Evolutionary conservation across 2,113 vertebrate species (phyloP).

Genomic region (Aleadryas rufinucha): DNA sequence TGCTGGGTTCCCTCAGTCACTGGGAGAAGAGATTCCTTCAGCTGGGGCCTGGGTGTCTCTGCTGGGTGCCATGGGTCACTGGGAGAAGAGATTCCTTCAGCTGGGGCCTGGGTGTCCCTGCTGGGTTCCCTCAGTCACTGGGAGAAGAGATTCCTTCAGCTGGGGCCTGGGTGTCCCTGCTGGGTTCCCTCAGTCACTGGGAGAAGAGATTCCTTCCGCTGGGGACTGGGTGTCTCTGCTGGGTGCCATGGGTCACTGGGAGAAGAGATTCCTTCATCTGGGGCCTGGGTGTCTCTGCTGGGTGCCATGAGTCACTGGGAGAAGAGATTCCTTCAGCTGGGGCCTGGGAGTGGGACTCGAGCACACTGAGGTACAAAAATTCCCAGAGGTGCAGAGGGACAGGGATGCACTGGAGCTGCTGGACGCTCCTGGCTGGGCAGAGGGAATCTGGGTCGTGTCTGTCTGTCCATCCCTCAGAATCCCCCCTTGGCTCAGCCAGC

Average conservation of each 20-base stretch:
- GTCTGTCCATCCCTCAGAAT: neutral
- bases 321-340: no score
- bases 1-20: accelerated
- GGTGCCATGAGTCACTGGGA: neutral
- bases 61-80: accelerated
- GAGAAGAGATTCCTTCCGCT: no score
- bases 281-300: no score
- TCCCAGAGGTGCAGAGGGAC: neutral
- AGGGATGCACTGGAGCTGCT: neutral
- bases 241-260: accelerated
- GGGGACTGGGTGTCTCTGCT: neutral
- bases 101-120: neutral
- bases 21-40: no score
- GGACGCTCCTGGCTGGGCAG: neutral
- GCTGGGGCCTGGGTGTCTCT: neutral
- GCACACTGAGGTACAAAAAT: neutral
- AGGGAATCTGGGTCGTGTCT: neutral
- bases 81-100: no score
- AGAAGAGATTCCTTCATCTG: no score
- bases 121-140: accelerated
- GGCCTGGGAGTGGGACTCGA: neutral
- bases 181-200: accelerated
- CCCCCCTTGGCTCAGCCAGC: neutral
- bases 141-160: no score
- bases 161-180: neutral